Percentiles rank a stretch among this genome's conserved stretches.
Evolutionary conservation across 1,140 invertebrate species (phyloP).

Genomic region (Homalodisca vitripennis): DNA sequence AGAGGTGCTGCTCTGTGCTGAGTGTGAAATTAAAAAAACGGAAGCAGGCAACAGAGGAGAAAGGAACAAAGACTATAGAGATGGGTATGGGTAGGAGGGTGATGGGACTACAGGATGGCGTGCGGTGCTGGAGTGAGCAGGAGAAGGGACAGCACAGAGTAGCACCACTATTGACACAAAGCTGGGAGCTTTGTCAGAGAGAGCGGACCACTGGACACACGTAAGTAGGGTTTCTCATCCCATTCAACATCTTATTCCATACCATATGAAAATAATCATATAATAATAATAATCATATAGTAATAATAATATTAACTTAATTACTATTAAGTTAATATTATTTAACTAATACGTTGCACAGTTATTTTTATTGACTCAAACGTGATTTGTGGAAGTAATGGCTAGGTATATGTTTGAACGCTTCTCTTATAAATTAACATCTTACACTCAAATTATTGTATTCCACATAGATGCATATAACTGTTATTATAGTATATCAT

Average conservation of each 20-base stretch:
- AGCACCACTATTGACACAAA: constrained; percentile 22
- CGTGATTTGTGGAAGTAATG: no score
- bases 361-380: no score
- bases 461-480: no score
- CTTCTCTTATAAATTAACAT: no score
- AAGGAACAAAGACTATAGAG: neutral
- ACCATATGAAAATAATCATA: neutral
- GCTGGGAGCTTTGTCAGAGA: neutral
- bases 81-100: neutral
- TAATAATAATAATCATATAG: neutral
- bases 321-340: neutral
- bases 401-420: no score
- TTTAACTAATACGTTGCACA: no score
- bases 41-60: neutral
- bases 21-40: neutral
- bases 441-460: no score
- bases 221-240: neutral
- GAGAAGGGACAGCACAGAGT: constrained; percentile 12
- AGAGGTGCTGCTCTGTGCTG: neutral
- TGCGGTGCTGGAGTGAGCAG: constrained; percentile 3
- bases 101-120: neutral
- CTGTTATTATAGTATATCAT: no score
- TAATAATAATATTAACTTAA: neutral
- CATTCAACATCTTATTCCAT: neutral
- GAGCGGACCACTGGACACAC: neutral